Percentiles rank a stretch among this genome's conserved stretches.
These are phyloP conservation scores for Ploceus nigricollis DNA, from an alignment of 2,113 vertebrate genomes.

Conservation along the genomic window DNA sequence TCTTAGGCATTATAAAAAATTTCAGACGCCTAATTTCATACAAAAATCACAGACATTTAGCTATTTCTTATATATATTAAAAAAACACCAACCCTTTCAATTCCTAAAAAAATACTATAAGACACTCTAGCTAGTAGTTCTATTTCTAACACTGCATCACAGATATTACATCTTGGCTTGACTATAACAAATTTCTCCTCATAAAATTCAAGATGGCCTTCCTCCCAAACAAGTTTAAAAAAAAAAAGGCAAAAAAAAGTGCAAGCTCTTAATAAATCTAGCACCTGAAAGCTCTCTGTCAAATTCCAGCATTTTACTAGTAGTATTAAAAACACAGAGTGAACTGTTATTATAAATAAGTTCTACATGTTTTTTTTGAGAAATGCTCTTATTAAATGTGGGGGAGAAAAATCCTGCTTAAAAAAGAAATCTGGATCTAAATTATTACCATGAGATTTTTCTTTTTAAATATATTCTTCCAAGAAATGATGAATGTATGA, in stretches of 20 bases:
- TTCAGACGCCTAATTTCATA: not conserved
- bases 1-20: not conserved
- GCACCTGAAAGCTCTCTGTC: not conserved
- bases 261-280: not conserved
- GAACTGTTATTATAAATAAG: not conserved
- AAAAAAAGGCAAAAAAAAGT: not conserved
- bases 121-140: not conserved
- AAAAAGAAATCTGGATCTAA: not conserved
- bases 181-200: slow-evolving; percentile 1
- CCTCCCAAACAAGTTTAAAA: not conserved
- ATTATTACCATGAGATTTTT: not conserved
- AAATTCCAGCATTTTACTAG: slow-evolving; percentile 26
- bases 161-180: not conserved
- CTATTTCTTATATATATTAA: not conserved
- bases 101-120: not conserved
- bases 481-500: not conserved
- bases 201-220: slow-evolving; percentile 5
- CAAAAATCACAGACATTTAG: not conserved
- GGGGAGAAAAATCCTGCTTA: not conserved
- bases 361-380: not conserved
- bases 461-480: not conserved
- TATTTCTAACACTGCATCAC: slow-evolving; percentile 1
- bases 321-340: not conserved
- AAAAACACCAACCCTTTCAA: not conserved
- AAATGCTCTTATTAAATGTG: not conserved